Conservation (phyloP, 2,113 vertebrate species). For the Psammodynastes pulverulentus region DNA sequence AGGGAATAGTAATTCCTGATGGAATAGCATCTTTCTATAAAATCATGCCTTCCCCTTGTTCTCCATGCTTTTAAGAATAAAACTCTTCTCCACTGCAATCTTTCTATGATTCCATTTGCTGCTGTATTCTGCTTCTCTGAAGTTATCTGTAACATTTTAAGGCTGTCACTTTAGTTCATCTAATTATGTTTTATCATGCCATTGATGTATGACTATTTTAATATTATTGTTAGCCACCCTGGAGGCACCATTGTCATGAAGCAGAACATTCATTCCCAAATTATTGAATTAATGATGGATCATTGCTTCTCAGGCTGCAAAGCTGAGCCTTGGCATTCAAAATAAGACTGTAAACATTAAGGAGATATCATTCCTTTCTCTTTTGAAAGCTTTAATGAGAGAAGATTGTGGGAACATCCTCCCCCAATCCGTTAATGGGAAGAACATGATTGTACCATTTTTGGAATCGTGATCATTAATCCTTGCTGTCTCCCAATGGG, state of each 20-base stretch:
- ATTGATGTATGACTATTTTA: background rate
- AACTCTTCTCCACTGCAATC: background rate
- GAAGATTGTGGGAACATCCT: background rate
- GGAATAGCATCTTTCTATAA: background rate
- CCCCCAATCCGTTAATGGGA: background rate
- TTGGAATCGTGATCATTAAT: background rate
- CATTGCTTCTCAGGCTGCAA: background rate
- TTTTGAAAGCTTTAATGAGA: background rate
- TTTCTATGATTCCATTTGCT: background rate
- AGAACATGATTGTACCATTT: background rate
- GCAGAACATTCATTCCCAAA: background rate
- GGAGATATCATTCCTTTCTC: background rate
- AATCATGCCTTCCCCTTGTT: too few relatives aligned
- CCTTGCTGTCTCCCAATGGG: background rate
- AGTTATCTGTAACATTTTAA: background rate
- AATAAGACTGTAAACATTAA: background rate
- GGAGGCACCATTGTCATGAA: background rate
- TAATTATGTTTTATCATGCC: background rate
- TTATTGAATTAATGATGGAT: background rate
- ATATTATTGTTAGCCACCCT: background rate
- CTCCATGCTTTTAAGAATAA: background rate
- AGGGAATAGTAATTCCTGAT: background rate
- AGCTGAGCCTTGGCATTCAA: background rate
- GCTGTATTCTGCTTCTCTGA: background rate
- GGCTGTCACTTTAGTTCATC: background rate